Evolutionary conservation across 1,140 invertebrate genomes (phyloP).

Genomic region (Saccostrea glomerata): DNA sequence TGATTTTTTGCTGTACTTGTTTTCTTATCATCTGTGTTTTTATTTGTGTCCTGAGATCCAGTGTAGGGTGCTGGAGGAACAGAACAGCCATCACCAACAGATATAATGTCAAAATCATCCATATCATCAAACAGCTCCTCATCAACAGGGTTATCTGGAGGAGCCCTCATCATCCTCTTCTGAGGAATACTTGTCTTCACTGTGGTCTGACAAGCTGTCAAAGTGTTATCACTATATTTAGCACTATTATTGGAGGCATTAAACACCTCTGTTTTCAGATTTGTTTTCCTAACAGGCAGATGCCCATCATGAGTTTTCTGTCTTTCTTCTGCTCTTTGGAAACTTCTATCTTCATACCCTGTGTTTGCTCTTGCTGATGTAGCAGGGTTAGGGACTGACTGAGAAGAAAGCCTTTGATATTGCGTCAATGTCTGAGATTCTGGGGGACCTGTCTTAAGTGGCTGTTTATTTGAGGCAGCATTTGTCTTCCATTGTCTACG

Average conservation of each 20-base stretch:
- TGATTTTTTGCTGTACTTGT: neutral
- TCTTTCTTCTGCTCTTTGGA: neutral
- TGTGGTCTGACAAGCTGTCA: neutral
- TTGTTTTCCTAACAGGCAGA: neutral
- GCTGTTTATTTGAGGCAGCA: neutral
- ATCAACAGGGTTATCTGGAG: neutral
- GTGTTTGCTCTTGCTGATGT: neutral
- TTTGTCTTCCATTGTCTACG: neutral
- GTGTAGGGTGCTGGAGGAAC: no score
- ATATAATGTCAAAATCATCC: slow-evolving; percentile 30
- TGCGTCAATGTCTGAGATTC: neutral
- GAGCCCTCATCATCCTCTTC: neutral
- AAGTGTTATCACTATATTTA: neutral
- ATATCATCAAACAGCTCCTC: slow-evolving; percentile 17
- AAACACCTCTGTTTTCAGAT: neutral
- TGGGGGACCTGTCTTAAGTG: neutral
- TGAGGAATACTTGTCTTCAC: neutral
- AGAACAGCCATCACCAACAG: neutral
- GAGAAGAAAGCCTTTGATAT: neutral
- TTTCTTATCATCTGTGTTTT: neutral
- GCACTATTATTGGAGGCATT: neutral
- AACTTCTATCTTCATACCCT: neutral
- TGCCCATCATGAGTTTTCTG: neutral
- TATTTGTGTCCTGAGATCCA: neutral
- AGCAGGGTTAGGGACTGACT: neutral